phyloP scores from a whole-genome alignment of 2,797 vertebrate species.

The Lepilemur ruficaudatus region DNA sequence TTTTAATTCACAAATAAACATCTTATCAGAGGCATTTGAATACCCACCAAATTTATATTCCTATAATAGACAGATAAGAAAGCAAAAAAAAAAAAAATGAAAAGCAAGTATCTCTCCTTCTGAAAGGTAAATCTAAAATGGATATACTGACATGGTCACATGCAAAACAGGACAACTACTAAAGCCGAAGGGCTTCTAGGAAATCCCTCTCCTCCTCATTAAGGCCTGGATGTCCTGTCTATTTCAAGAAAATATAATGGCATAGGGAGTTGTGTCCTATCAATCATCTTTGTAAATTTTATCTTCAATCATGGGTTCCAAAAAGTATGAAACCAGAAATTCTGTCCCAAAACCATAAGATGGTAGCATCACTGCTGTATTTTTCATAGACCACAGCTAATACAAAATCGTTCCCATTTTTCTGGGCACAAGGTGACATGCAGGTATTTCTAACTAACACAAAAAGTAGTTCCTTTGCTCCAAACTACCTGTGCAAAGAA shows the following conservation, averaged over 20 bases:
- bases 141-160: neutral
- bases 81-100: neutral
- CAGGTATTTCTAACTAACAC: conserved; percentile 11
- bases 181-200: neutral
- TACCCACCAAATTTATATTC: neutral
- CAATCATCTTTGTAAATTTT: conserved; percentile 13
- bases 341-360: neutral
- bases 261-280: neutral
- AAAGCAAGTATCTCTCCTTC: neutral
- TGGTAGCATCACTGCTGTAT: neutral
- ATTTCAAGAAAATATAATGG: conserved; percentile 44
- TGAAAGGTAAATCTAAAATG: conserved; percentile 36
- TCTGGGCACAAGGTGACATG: neutral
- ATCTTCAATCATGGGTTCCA: neutral
- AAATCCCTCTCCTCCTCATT: neutral
- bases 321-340: conserved; percentile 21
- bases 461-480: conserved; percentile 18
- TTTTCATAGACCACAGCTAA: conserved; percentile 37
- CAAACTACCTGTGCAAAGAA: conserved; percentile 15
- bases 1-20: conserved; percentile 61
- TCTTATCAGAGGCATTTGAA: conserved; percentile 26
- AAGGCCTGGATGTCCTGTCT: neutral
- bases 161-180: neutral
- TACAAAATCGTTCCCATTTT: conserved; percentile 4
- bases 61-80: conserved; percentile 28